These are phyloP conservation scores for Toxotes chatareus DNA, from an alignment of 2,113 vertebrate species.

Conservation along the genomic window DNA sequence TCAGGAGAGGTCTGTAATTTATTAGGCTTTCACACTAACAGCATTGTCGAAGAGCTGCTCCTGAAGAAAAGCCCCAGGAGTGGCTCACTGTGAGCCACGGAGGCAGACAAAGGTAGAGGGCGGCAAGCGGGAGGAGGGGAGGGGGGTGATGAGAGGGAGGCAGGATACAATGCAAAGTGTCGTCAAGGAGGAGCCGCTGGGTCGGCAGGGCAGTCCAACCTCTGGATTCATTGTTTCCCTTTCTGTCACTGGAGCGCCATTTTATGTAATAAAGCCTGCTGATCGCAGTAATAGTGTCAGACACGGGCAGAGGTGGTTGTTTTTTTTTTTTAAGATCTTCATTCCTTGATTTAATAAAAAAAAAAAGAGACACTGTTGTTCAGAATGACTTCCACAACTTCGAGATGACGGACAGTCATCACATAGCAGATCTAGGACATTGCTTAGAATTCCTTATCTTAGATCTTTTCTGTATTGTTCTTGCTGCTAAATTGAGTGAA, in stretches of 20 bases:
- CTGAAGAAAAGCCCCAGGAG: constrained; percentile 63
- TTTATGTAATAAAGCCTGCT: constrained; percentile 26
- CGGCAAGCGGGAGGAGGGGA: constrained; percentile 28
- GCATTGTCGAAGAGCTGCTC: constrained; percentile 52
- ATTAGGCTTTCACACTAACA: constrained; percentile 70
- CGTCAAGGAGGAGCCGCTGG: constrained; percentile 57
- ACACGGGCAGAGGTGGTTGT: not conserved
- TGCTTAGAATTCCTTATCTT: not conserved
- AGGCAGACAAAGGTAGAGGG: constrained; percentile 67
- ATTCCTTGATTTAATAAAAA: constrained; percentile 2
- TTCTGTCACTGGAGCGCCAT: not conserved
- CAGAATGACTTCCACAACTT: not conserved
- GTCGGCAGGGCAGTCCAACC: constrained; percentile 44
- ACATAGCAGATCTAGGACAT: not conserved
- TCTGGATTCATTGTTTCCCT: constrained; percentile 68
- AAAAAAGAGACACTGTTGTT: not conserved
- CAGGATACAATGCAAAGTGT: constrained; percentile 65
- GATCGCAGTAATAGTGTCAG: not conserved
- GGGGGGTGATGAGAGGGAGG: constrained; percentile 39
- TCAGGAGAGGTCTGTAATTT: constrained; percentile 68
- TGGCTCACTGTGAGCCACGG: constrained; percentile 39
- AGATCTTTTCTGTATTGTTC: not conserved
- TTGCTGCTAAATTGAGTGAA: constrained; percentile 20
- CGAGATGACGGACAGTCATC: not conserved
- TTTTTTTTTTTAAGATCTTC: not conserved